Percentiles rank a stretch among this genome's conserved stretches.
Conservation (phyloP, 2,797 vertebrate species). For the Sebastes miniatus region DNA sequence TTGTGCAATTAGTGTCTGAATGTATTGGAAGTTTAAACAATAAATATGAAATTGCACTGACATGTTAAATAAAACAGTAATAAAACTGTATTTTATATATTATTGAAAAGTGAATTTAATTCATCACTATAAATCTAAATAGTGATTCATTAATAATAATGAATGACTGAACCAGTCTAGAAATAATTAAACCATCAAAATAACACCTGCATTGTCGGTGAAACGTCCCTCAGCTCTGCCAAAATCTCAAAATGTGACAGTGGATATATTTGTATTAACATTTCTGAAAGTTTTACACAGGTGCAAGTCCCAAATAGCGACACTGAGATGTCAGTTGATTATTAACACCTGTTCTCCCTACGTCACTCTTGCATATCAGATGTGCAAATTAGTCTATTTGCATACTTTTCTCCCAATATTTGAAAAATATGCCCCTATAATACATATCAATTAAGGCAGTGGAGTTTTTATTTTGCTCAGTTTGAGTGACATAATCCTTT, state of each 20-base stretch:
- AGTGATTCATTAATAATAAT: background rate
- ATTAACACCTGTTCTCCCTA: background rate
- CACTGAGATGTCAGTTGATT: background rate
- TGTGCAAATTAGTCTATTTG: no score
- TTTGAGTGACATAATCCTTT: background rate
- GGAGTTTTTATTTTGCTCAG: background rate
- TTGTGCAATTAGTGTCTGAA: background rate
- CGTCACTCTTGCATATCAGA: no score
- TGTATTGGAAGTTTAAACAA: background rate
- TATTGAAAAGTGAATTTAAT: background rate
- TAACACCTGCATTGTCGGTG: background rate
- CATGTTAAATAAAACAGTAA: background rate
- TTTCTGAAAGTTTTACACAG: background rate
- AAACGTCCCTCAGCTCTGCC: background rate
- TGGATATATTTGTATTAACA: background rate
- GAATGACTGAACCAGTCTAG: background rate
- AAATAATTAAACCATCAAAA: background rate
- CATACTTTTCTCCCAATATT: no score
- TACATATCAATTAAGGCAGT: background rate
- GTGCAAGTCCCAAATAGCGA: background rate
- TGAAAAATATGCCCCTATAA: background rate
- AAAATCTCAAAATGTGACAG: background rate
- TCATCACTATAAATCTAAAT: background rate
- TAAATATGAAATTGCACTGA: no score
- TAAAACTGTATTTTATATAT: background rate